Percentiles rank a stretch among this genome's conserved stretches.
Evolutionary conservation across 2,888 invertebrate genomes (phyloP).

Genomic region (Melinaea menophilus): DNA sequence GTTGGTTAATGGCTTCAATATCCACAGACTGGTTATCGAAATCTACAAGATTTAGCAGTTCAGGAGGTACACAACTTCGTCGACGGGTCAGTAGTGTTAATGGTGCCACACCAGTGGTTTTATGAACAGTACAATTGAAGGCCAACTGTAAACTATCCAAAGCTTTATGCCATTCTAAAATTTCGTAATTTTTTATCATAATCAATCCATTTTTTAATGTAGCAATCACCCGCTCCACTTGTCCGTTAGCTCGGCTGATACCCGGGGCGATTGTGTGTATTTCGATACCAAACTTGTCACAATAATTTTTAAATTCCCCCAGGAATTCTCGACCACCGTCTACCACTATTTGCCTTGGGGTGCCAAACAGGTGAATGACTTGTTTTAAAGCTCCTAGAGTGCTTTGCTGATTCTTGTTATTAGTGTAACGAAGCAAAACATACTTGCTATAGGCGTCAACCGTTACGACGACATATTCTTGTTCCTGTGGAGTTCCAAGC

Average conservation of each 20-base stretch:
- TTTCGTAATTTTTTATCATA: too few species aligned
- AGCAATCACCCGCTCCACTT: too few species aligned
- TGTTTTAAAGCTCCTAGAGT: slow-evolving; percentile 24
- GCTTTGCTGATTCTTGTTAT: slow-evolving; percentile 21
- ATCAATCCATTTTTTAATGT: too few species aligned
- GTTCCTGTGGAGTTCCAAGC: slow-evolving; percentile 21
- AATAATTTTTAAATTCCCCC: slow-evolving; percentile 29
- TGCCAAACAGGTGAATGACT: slow-evolving; percentile 24
- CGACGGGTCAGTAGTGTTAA: too few species aligned
- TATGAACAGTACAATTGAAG: too few species aligned
- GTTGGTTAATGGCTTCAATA: too few species aligned
- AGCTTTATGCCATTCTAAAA: too few species aligned
- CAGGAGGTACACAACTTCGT: too few species aligned
- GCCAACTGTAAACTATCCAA: too few species aligned
- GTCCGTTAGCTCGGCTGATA: not conserved
- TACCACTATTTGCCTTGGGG: slow-evolving; percentile 31
- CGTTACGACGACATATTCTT: slow-evolving; percentile 33
- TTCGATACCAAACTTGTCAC: slow-evolving; percentile 27
- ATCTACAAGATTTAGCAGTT: too few species aligned
- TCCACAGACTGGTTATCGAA: too few species aligned
- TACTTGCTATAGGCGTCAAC: slow-evolving; percentile 31
- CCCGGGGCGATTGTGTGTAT: slow-evolving; percentile 31
- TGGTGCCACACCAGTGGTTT: too few species aligned
- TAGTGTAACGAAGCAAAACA: slow-evolving; percentile 15
- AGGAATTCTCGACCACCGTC: slow-evolving; percentile 33